Conservation (phyloP, 1,140 invertebrate genomes). For the Drusus annulatus region DNA sequence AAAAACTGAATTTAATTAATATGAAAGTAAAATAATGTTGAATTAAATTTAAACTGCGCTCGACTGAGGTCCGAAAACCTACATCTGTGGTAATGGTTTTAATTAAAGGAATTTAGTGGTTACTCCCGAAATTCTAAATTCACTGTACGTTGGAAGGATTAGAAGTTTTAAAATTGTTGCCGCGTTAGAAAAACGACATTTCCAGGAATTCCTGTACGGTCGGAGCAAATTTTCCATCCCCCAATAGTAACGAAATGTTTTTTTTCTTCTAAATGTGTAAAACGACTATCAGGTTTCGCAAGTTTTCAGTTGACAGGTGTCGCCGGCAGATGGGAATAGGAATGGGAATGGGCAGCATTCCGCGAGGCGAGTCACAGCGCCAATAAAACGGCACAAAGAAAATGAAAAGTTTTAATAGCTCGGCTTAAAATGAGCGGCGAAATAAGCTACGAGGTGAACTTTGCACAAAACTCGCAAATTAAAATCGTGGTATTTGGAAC, state of each 20-base stretch:
- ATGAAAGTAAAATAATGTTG: too few species aligned
- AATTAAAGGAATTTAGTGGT: too few species aligned
- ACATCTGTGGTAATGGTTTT: too few species aligned
- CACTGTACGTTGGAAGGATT: too few species aligned
- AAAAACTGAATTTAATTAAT: too few species aligned
- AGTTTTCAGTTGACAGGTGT: constrained; percentile 46
- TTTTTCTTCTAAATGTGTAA: constrained; percentile 36
- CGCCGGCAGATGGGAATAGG: constrained; percentile 25
- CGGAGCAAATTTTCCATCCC: background rate
- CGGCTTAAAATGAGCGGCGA: constrained; percentile 21
- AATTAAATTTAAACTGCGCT: too few species aligned
- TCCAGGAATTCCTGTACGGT: too few species aligned
- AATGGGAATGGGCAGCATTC: constrained; percentile 7
- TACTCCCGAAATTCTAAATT: too few species aligned
- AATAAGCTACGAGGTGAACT: constrained; percentile 30
- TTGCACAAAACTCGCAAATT: constrained; percentile 12
- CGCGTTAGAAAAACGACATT: too few species aligned
- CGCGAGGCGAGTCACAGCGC: constrained; percentile 13
- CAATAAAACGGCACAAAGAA: constrained; percentile 37
- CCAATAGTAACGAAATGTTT: constrained; percentile 27
- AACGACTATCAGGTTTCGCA: constrained; percentile 43
- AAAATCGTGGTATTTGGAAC: constrained; percentile 12
- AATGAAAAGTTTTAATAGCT: constrained; percentile 40
- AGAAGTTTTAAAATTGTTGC: too few species aligned
- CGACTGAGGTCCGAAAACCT: too few species aligned